Conservation (phyloP, 2,888 invertebrate genomes). For the Caenorhabditis sulstoni region DNA sequence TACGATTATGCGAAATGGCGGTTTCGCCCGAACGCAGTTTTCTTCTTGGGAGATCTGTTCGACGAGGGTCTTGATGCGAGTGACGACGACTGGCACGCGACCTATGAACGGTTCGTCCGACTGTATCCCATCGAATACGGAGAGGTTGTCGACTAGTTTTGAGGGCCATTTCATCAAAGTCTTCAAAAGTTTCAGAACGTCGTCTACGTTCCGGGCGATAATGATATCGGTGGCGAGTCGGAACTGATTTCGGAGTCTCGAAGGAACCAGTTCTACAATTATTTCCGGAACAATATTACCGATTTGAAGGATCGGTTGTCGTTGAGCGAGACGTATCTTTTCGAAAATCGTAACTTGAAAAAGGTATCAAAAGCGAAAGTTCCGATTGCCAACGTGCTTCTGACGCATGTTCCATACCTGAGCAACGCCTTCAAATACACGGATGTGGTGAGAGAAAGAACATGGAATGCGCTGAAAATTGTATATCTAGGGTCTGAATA, state of each 20-base stretch:
- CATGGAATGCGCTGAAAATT: too few relatives aligned
- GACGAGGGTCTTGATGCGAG: conserved; percentile 88
- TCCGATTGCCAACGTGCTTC: conserved; percentile 32
- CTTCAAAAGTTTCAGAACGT: conserved; percentile 73
- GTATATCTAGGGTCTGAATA: conserved; percentile 32
- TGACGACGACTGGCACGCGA: conserved; percentile 85
- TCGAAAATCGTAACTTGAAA: conserved; percentile 28
- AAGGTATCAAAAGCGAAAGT: conserved; percentile 26
- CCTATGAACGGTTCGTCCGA: conserved; percentile 86
- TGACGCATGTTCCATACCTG: conserved; percentile 57
- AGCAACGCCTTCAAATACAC: conserved; percentile 35
- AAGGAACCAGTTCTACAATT: conserved; percentile 46
- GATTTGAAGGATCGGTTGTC: conserved; percentile 37
- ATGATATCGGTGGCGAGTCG: conserved; percentile 96
- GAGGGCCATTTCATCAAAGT: not conserved
- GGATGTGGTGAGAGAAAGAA: too few relatives aligned
- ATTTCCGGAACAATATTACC: conserved; percentile 43
- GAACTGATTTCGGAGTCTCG: conserved; percentile 85
- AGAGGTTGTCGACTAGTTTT: conserved; percentile 1
- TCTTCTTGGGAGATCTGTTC: conserved; percentile 94
- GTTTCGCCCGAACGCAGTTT: conserved; percentile 89
- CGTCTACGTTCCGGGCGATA: conserved; percentile 94
- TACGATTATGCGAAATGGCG: conserved; percentile 87
- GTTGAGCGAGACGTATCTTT: conserved; percentile 34
- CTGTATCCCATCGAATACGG: conserved; percentile 83